These are phyloP conservation scores for Dermolepida albohirtum DNA, from an alignment of 2,888 invertebrate genomes.

Conservation along the genomic window DNA sequence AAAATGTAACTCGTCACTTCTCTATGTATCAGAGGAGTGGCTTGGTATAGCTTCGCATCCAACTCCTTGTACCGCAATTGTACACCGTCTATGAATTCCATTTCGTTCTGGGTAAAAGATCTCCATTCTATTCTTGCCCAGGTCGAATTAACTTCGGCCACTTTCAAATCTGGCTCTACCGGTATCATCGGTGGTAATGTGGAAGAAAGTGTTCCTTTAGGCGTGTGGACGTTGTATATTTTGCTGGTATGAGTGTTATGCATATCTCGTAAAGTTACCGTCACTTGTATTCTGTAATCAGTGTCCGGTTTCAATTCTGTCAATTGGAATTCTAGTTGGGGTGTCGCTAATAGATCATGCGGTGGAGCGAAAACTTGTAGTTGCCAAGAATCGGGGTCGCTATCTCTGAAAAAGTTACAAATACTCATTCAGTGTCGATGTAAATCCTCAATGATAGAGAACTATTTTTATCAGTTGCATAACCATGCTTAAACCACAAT, in stretches of 20 bases:
- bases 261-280: slow-evolving; percentile 80
- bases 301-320: slow-evolving; percentile 82
- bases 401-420: slow-evolving; percentile 57
- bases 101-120: slow-evolving; percentile 82
- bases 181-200: slow-evolving; percentile 72
- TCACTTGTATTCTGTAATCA: slow-evolving; percentile 85
- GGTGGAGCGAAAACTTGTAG: slow-evolving; percentile 89
- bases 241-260: slow-evolving; percentile 83
- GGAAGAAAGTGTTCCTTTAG: slow-evolving; percentile 68
- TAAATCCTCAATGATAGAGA: too few relatives aligned
- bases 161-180: slow-evolving; percentile 79
- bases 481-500: too few relatives aligned
- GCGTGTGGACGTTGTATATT: slow-evolving; percentile 80
- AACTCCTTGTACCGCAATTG: slow-evolving; percentile 87
- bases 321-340: slow-evolving; percentile 86
- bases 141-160: slow-evolving; percentile 82
- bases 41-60: slow-evolving; percentile 85
- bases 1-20: slow-evolving; percentile 83
- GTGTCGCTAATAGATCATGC: slow-evolving; percentile 85
- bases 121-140: slow-evolving; percentile 85
- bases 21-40: slow-evolving; percentile 86
- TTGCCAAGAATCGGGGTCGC: slow-evolving; percentile 81
- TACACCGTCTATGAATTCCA: slow-evolving; percentile 88
- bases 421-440: too few relatives aligned
- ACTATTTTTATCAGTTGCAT: too few relatives aligned